Conservation (phyloP, 2,113 vertebrate species). For the Ceyx cyanopectus region DNA sequence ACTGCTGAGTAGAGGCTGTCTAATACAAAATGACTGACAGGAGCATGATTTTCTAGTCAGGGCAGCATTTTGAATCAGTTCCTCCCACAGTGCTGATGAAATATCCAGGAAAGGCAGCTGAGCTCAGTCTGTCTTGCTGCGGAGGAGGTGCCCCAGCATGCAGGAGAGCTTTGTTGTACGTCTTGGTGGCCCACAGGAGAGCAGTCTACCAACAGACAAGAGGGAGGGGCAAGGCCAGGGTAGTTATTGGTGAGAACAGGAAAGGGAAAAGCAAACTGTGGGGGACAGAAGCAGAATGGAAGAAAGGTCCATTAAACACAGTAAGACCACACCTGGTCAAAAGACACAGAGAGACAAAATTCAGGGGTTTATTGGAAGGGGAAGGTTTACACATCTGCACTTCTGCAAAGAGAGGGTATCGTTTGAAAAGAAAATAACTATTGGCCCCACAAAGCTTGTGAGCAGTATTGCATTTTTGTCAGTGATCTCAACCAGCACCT, state of each 20-base stretch:
- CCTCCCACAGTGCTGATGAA: background rate
- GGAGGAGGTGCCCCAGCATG: background rate
- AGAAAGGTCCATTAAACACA: background rate
- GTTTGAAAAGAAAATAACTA: background rate
- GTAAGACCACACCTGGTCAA: background rate
- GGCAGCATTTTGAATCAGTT: background rate
- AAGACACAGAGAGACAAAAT: background rate
- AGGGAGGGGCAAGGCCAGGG: background rate
- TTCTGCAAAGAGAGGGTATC: background rate
- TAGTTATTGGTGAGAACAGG: background rate
- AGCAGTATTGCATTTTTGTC: background rate
- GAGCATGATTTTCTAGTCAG: background rate
- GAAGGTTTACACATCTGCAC: background rate
- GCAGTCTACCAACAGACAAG: background rate
- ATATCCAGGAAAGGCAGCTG: background rate
- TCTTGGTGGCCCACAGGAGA: background rate
- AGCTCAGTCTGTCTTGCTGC: background rate
- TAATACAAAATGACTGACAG: background rate
- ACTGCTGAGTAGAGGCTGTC: background rate
- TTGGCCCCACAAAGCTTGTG: background rate
- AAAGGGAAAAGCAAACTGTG: background rate
- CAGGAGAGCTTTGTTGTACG: background rate
- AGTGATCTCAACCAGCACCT: background rate
- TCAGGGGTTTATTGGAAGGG: background rate
- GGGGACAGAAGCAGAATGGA: background rate